Percentiles rank a stretch among this genome's conserved stretches.
These are phyloP conservation scores for Donacobius atricapilla DNA, from an alignment of 2,113 vertebrate species.

Conservation along the genomic window DNA sequence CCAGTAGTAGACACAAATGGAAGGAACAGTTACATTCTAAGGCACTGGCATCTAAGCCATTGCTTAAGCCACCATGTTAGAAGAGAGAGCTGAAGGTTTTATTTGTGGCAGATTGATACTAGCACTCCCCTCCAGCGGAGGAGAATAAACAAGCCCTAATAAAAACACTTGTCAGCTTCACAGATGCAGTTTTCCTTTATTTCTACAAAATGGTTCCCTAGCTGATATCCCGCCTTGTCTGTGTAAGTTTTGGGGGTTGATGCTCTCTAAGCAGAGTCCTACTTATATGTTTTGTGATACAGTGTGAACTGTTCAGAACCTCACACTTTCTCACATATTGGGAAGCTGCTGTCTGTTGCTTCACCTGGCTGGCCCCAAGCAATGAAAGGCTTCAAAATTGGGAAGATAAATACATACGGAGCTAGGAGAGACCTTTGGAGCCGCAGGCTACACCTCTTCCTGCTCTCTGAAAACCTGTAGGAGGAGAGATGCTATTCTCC, in stretches of 20 bases:
- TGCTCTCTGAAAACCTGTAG: not conserved
- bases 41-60: not conserved
- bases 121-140: not conserved
- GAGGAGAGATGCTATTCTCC: not conserved
- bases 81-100: not conserved
- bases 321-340: accelerated
- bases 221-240: not conserved
- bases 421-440: not conserved
- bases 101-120: not conserved
- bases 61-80: not conserved
- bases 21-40: not conserved
- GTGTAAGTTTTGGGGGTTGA: not conserved
- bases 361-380: not conserved
- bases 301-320: not conserved
- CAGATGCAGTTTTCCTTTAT: not conserved
- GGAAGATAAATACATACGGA: not conserved
- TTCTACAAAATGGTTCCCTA: not conserved
- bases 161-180: not conserved
- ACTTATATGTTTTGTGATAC: accelerated
- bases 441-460: not conserved
- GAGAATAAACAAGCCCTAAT: not conserved
- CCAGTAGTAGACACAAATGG: not conserved
- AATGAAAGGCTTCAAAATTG: not conserved
- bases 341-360: not conserved
- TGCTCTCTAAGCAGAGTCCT: not conserved